phyloP scores from a whole-genome alignment of 2,797 vertebrate genomes.

The Cirrhinus mrigala region DNA sequence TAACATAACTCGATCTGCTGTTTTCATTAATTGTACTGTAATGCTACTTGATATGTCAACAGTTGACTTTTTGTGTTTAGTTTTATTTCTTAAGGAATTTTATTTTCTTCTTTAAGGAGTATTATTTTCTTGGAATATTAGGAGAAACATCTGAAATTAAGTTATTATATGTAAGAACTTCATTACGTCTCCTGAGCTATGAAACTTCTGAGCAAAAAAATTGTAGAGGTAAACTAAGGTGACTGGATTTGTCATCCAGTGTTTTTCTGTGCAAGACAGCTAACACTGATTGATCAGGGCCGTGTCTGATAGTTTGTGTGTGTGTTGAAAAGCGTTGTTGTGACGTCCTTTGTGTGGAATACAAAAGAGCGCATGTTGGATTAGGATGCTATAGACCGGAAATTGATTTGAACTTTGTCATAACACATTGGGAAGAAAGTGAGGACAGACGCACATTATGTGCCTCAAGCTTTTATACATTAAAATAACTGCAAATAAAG shows the following conservation, averaged over 20 bases:
- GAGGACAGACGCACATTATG: background rate
- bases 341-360: background rate
- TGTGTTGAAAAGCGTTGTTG: background rate
- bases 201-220: background rate
- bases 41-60: background rate
- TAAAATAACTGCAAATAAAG: conserved; percentile 4
- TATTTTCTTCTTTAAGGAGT: background rate
- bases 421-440: background rate
- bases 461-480: conserved; percentile 28
- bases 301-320: background rate
- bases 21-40: background rate
- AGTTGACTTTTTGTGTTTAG: background rate
- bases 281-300: background rate
- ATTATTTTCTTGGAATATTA: background rate
- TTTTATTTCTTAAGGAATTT: background rate
- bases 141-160: background rate
- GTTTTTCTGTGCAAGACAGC: background rate
- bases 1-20: background rate
- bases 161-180: background rate
- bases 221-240: background rate
- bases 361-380: conserved; percentile 1
- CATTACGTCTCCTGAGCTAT: background rate
- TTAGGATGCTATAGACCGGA: background rate
- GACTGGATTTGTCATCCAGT: background rate
- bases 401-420: conserved; percentile 14